phyloP scores from a whole-genome alignment of 2,113 vertebrate genomes.

The Menura novaehollandiae region DNA sequence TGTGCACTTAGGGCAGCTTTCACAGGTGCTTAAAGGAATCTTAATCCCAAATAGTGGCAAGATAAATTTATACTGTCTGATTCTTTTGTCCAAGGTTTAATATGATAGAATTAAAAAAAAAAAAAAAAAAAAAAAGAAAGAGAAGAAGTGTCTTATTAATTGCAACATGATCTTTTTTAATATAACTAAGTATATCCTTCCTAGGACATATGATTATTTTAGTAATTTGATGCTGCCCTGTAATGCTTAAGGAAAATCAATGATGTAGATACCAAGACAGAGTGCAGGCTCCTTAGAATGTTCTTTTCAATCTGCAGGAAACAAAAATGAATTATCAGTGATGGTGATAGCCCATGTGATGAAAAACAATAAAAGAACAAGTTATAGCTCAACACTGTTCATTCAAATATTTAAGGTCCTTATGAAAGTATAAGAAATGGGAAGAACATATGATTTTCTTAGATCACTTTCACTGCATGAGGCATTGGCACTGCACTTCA shows the following conservation, averaged over 20 bases:
- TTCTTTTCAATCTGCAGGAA: slow-evolving; percentile 61
- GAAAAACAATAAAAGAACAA: slow-evolving; percentile 65
- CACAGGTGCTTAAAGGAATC: slow-evolving; percentile 10
- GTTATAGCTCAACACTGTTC: neutral
- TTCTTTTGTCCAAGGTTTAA: neutral
- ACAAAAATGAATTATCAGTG: slow-evolving; percentile 56
- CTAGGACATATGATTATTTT: slow-evolving; percentile 34
- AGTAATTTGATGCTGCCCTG: slow-evolving; percentile 28
- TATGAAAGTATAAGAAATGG: slow-evolving; percentile 38
- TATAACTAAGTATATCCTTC: slow-evolving; percentile 22
- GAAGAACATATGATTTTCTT: slow-evolving; percentile 54
- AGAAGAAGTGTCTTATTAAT: neutral
- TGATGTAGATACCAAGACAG: slow-evolving; percentile 46
- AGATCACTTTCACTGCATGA: slow-evolving; percentile 44
- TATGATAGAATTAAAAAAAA: neutral
- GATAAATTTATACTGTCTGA: neutral
- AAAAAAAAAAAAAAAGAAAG: neutral
- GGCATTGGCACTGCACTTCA: slow-evolving; percentile 42
- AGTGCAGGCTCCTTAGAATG: slow-evolving; percentile 26
- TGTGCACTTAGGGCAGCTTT: slow-evolving; percentile 9
- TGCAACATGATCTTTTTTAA: neutral
- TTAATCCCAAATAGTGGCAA: neutral
- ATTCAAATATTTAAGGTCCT: slow-evolving; percentile 39
- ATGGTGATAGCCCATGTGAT: slow-evolving; percentile 52
- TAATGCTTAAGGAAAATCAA: slow-evolving; percentile 51